phyloP scores from a whole-genome alignment of 2,113 vertebrate genomes.

The Thomomys bottae region DNA sequence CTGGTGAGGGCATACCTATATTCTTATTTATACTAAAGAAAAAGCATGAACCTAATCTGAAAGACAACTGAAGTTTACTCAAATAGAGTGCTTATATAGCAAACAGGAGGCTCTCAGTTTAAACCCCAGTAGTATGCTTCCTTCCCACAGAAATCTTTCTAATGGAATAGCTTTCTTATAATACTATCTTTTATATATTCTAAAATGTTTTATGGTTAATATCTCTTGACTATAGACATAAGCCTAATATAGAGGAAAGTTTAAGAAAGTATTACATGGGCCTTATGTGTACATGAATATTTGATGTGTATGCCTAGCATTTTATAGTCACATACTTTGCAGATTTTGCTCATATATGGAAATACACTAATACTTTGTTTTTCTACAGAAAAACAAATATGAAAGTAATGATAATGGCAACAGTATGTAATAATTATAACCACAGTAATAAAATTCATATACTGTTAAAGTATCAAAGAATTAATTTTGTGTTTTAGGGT shows the following conservation, averaged over 20 bases:
- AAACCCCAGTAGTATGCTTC: too few relatives aligned
- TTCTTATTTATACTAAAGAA: too few relatives aligned
- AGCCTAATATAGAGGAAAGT: background rate
- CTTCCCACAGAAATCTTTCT: background rate
- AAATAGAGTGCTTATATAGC: too few relatives aligned
- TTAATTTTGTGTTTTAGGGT: background rate
- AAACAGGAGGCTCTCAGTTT: too few relatives aligned
- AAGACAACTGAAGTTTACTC: too few relatives aligned
- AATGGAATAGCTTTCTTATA: background rate
- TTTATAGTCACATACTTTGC: conserved; percentile 22
- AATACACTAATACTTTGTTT: conserved; percentile 29
- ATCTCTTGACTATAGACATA: background rate
- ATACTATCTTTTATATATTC: background rate
- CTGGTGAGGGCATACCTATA: too few relatives aligned
- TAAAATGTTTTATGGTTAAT: conserved; percentile 1
- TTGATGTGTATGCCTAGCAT: background rate
- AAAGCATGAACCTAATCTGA: too few relatives aligned
- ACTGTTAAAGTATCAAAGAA: background rate
- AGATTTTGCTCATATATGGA: conserved; percentile 1
- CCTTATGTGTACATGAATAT: background rate
- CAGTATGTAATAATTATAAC: background rate
- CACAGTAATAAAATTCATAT: background rate
- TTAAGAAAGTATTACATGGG: background rate
- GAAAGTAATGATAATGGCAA: background rate
- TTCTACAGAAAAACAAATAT: conserved; percentile 32